A percentile compares a stretch with the other conserved stretches of the same genome.
Evolutionary conservation across 2,113 vertebrate genomes (phyloP).

Genomic region (Stegastes partitus): DNA sequence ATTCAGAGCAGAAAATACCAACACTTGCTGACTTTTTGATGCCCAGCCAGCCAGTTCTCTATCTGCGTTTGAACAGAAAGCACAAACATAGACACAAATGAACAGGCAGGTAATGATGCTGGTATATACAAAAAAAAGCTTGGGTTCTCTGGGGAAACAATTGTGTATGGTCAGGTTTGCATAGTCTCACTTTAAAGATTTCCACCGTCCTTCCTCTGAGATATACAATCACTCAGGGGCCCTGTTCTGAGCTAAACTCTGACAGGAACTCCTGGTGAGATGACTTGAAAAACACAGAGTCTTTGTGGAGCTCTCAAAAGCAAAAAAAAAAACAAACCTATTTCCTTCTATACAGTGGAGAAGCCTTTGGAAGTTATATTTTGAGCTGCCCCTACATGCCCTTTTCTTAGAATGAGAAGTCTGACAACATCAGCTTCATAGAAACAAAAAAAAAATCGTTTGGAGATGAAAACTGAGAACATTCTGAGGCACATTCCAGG

Average conservation of each 20-base stretch:
- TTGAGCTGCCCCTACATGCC: background rate
- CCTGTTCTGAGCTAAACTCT: conserved; percentile 22
- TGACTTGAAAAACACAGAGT: conserved; percentile 47
- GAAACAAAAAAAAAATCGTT: background rate
- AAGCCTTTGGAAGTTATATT: conserved; percentile 28
- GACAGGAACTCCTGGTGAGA: conserved; percentile 68
- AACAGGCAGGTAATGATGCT: conserved; percentile 8
- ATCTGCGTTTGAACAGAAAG: conserved; percentile 15
- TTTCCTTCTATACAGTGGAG: conserved; percentile 36
- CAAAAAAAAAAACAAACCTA: conserved; percentile 16
- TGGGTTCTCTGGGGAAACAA: conserved; percentile 18
- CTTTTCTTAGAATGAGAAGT: background rate
- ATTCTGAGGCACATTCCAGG: too few species aligned
- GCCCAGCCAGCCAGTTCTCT: background rate
- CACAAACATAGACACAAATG: background rate
- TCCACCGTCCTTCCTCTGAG: conserved; percentile 69
- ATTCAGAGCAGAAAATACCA: conserved; percentile 11
- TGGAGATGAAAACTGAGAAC: background rate
- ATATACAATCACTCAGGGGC: conserved; percentile 47
- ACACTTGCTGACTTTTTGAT: conserved; percentile 25
- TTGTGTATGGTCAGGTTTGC: conserved; percentile 62
- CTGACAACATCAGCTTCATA: background rate
- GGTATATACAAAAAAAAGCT: background rate
- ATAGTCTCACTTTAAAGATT: conserved; percentile 71
- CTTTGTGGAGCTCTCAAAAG: conserved; percentile 54